A percentile compares a stretch with the other conserved stretches of the same genome.
Conservation (phyloP, 2,888 invertebrate genomes). For the Sphinx pinastri region DNA sequence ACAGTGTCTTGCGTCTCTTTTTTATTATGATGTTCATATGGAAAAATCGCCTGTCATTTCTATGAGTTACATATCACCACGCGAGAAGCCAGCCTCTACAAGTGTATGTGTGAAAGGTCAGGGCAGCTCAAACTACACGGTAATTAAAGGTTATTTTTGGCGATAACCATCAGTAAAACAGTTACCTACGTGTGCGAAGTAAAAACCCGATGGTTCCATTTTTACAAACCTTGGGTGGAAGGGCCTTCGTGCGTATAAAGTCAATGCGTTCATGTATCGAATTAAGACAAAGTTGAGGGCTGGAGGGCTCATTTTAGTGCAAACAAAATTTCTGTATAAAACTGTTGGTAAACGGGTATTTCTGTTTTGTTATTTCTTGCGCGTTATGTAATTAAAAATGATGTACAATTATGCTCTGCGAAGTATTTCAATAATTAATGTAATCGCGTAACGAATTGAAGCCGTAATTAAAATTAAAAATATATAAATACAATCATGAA, state of each 20-base stretch:
- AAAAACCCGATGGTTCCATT: slow-evolving; percentile 74
- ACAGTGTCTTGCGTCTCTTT: not conserved
- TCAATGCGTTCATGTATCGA: slow-evolving; percentile 58
- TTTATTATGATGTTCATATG: not conserved
- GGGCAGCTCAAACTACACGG: slow-evolving; percentile 79
- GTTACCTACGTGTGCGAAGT: slow-evolving; percentile 77
- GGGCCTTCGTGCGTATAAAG: slow-evolving; percentile 69
- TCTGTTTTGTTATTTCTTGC: not conserved
- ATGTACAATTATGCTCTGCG: not conserved
- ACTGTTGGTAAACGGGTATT: not conserved
- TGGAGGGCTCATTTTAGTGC: slow-evolving; percentile 38
- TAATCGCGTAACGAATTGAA: not conserved
- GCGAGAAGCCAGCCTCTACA: slow-evolving; percentile 56
- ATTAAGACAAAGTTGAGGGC: slow-evolving; percentile 47
- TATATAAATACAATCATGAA: not conserved
- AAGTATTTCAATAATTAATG: slow-evolving; percentile 32
- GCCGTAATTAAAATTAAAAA: not conserved
- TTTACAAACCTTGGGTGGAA: slow-evolving; percentile 64
- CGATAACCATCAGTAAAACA: slow-evolving; percentile 82
- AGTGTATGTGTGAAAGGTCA: slow-evolving; percentile 78
- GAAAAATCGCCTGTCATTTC: slow-evolving; percentile 45
- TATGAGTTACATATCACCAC: slow-evolving; percentile 57
- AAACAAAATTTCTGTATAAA: slow-evolving; percentile 16
- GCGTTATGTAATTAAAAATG: not conserved
- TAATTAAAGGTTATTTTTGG: slow-evolving; percentile 84